phyloP scores from a whole-genome alignment of 2,888 invertebrate species.

The Oscheius myriophilus region DNA sequence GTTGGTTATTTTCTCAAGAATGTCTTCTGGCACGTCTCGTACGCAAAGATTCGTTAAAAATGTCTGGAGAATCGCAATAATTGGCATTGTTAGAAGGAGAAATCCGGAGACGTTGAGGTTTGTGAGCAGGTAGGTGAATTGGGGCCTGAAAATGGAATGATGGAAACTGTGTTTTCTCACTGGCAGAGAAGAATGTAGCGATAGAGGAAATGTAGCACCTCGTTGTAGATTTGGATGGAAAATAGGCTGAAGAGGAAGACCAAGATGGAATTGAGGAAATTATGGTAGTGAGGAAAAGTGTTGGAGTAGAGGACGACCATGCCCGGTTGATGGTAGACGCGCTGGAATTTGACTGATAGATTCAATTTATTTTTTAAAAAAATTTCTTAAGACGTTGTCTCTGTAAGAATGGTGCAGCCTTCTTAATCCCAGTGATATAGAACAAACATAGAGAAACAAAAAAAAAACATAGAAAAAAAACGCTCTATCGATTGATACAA shows the following conservation, averaged over 20 bases:
- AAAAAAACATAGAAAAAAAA: too few species aligned
- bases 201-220: constrained; percentile 11
- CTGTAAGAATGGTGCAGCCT: too few species aligned
- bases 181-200: constrained; percentile 17
- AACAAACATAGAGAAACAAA: too few species aligned
- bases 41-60: background rate
- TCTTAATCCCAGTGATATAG: too few species aligned
- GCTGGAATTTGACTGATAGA: too few species aligned
- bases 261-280: too few species aligned
- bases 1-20: background rate
- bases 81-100: background rate
- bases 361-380: too few species aligned
- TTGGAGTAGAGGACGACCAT: too few species aligned
- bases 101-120: background rate
- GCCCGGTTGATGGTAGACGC: too few species aligned
- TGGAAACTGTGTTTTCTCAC: background rate
- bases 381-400: too few species aligned
- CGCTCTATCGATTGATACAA: too few species aligned
- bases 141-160: background rate
- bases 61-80: background rate
- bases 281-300: too few species aligned
- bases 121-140: background rate
- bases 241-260: background rate
- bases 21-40: background rate
- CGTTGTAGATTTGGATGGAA: background rate